These are phyloP conservation scores for Mormyrus iriodes DNA, from an alignment of 2,113 vertebrate genomes.

Conservation along the genomic window DNA sequence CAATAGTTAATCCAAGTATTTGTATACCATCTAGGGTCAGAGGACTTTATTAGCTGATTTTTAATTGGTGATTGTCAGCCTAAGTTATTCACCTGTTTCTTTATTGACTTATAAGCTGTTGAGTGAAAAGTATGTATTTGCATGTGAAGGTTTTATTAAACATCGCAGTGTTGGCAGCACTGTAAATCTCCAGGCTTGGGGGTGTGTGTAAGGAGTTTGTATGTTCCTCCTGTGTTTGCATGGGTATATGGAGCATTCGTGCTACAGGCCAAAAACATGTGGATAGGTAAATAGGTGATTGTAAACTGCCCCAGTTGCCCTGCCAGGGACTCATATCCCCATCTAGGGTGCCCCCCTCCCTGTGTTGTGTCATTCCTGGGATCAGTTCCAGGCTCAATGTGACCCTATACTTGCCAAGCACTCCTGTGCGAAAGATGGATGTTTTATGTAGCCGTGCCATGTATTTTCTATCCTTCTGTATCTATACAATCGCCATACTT, in stretches of 20 bases:
- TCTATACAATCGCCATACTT: background rate
- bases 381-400: background rate
- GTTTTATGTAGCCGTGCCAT: background rate
- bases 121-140: background rate
- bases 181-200: background rate
- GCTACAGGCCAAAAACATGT: background rate
- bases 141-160: no score
- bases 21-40: background rate
- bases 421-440: background rate
- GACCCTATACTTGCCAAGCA: background rate
- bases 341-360: no score
- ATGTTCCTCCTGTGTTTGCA: background rate
- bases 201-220: background rate
- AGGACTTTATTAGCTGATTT: background rate
- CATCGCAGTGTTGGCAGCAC: background rate
- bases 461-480: background rate
- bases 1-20: no score
- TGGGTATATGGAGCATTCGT: background rate
- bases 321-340: no score
- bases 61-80: background rate
- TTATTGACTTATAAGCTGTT: background rate
- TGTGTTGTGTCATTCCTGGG: background rate
- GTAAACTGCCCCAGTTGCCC: background rate
- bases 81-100: background rate
- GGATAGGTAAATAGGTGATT: background rate